A percentile compares a stretch with the other conserved stretches of the same genome.
Evolutionary conservation across 2,888 invertebrate species (phyloP).

Genomic region (Drosophila rubida): DNA sequence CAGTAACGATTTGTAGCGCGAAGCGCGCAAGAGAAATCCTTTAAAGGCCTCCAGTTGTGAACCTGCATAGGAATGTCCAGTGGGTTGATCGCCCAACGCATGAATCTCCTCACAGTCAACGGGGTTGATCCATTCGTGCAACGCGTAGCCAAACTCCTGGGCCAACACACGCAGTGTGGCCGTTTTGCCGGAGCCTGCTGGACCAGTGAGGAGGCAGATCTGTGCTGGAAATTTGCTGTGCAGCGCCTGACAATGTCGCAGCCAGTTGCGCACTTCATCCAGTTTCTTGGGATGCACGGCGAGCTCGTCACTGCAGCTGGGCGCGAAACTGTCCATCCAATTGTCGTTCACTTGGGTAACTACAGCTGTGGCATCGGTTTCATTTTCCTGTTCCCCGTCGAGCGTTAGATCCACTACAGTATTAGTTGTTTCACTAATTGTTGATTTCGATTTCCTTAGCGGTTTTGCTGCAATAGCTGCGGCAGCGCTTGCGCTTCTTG

Average conservation of each 20-base stretch:
- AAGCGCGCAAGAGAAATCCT: conserved; percentile 91
- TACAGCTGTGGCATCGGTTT: background rate
- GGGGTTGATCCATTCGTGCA: conserved; percentile 93
- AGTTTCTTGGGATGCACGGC: conserved; percentile 91
- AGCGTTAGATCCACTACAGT: conserved; percentile 40
- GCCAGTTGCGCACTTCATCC: conserved; percentile 90
- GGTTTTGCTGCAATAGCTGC: background rate
- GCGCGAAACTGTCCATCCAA: conserved; percentile 88
- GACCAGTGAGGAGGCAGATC: conserved; percentile 91
- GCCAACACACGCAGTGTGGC: conserved; percentile 89
- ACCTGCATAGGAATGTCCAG: conserved; percentile 74
- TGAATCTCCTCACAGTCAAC: conserved; percentile 88
- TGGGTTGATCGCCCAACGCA: conserved; percentile 70
- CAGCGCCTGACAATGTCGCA: conserved; percentile 82
- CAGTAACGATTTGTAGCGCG: conserved; percentile 88
- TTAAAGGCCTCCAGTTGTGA: conserved; percentile 90
- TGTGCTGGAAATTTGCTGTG: conserved; percentile 80
- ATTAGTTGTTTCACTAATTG: background rate
- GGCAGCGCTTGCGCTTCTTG: conserved; percentile 33
- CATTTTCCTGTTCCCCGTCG: conserved; percentile 2
- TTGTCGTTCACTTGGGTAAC: conserved; percentile 73
- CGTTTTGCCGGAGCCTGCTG: conserved; percentile 94
- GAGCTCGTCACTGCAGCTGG: conserved; percentile 87
- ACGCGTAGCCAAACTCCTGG: conserved; percentile 85
- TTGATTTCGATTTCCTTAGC: conserved; percentile 9